phyloP scores from a whole-genome alignment of 2,888 invertebrate species.

The Luperina nickerlii region DNA sequence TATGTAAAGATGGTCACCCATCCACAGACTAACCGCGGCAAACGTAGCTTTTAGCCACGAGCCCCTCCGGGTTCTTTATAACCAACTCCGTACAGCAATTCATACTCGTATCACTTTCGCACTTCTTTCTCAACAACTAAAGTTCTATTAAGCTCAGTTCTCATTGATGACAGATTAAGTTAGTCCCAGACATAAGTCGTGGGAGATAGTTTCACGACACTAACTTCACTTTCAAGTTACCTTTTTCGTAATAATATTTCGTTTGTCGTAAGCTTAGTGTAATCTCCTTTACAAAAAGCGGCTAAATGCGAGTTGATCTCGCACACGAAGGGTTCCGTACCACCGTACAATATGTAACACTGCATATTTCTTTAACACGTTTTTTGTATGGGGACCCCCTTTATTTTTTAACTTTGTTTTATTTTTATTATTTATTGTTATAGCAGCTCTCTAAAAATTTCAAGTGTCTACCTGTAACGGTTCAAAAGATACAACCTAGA shows the following conservation, averaged over 20 bases:
- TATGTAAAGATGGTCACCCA: too few relatives aligned
- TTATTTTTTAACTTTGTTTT: too few relatives aligned
- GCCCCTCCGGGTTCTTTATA: not conserved
- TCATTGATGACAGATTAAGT: constrained; percentile 43
- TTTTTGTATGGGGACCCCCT: not conserved
- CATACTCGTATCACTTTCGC: constrained; percentile 24
- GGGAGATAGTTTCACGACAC: constrained; percentile 70
- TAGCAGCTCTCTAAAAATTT: too few relatives aligned
- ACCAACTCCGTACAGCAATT: not conserved
- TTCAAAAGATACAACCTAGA: too few relatives aligned
- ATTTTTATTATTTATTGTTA: too few relatives aligned
- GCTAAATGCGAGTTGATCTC: not conserved
- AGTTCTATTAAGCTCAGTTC: constrained; percentile 16
- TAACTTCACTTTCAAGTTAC: constrained; percentile 61
- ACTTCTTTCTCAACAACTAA: not conserved
- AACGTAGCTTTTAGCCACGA: too few relatives aligned
- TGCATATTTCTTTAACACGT: not conserved
- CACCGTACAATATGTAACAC: not conserved
- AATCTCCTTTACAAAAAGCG: constrained; percentile 58
- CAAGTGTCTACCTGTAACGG: too few relatives aligned
- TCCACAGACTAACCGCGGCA: too few relatives aligned
- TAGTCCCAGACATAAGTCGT: constrained; percentile 61
- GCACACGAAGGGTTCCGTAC: not conserved
- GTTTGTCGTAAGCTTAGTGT: constrained; percentile 60
- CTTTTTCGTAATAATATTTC: constrained; percentile 57